Conservation (phyloP, 2,888 invertebrate genomes). For the Carterocephalus palaemon region DNA sequence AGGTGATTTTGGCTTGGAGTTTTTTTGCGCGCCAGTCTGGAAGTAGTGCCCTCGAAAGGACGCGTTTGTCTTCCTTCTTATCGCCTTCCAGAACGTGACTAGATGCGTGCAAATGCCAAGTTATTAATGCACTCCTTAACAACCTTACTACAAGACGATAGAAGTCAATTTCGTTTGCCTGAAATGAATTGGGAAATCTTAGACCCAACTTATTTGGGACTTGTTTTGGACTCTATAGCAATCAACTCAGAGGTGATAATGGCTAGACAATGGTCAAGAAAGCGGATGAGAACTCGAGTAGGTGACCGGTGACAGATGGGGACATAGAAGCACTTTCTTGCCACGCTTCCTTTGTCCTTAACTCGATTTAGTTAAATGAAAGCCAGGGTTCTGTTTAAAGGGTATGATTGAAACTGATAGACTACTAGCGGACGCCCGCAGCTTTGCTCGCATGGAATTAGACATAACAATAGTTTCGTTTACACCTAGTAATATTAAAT, state of each 20-base stretch:
- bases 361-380: constrained; percentile 64
- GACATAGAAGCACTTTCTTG: constrained; percentile 60
- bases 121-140: constrained; percentile 9
- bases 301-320: constrained; percentile 63
- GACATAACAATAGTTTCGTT: too few relatives aligned
- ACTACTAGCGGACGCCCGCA: too few relatives aligned
- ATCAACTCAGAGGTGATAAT: constrained; percentile 11
- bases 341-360: constrained; percentile 61
- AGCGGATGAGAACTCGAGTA: constrained; percentile 43
- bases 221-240: constrained; percentile 1
- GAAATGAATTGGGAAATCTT: constrained; percentile 28
- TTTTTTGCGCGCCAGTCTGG: constrained; percentile 23
- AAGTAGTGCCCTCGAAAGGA: constrained; percentile 36
- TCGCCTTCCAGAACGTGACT: constrained; percentile 53
- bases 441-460: too few relatives aligned
- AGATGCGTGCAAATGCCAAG: constrained; percentile 39
- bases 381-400: constrained; percentile 46
- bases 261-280: not conserved
- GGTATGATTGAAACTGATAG: constrained; percentile 18
- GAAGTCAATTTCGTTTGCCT: constrained; percentile 33
- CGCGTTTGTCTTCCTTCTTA: constrained; percentile 61
- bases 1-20: constrained; percentile 15
- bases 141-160: constrained; percentile 31
- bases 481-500: too few relatives aligned
- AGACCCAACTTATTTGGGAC: constrained; percentile 3